Conservation (phyloP, 2,797 vertebrate genomes). For the Enteromius fasciolatus region DNA sequence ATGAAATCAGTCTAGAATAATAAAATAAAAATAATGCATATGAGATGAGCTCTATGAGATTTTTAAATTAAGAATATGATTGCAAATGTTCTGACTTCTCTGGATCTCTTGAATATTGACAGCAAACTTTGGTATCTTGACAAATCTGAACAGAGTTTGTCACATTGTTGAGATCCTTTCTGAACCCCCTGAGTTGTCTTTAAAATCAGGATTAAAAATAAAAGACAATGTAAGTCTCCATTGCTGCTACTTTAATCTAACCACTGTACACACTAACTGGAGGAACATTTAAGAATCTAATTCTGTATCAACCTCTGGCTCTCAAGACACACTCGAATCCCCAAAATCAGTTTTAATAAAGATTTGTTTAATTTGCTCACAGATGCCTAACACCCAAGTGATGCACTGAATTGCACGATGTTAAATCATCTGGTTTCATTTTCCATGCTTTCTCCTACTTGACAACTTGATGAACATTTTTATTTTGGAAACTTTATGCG, state of each 20-base stretch:
- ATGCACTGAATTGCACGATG: not conserved
- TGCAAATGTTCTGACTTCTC: not conserved
- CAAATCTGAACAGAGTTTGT: not conserved
- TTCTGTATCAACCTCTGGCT: not conserved
- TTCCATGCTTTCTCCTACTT: not conserved
- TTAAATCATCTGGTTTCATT: slow-evolving; percentile 5
- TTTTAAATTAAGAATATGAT: not conserved
- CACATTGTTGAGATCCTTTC: not conserved
- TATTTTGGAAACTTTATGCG: slow-evolving; percentile 58
- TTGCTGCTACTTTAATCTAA: not conserved
- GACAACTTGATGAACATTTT: slow-evolving; percentile 35
- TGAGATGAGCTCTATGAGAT: not conserved
- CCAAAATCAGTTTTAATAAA: not conserved
- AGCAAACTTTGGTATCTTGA: not conserved
- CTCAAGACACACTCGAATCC: not conserved
- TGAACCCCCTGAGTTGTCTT: not conserved
- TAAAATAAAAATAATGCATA: not conserved
- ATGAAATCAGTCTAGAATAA: not conserved
- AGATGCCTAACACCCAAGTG: not conserved
- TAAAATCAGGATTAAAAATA: not conserved
- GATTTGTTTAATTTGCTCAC: not conserved
- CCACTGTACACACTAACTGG: not conserved
- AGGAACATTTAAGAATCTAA: slow-evolving; percentile 3
- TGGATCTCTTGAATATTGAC: not conserved
- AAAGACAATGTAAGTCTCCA: not conserved